A percentile compares a stretch with the other conserved stretches of the same genome.
Conservation (phyloP, 2,888 invertebrate genomes). For the Pilophorus perplexus region DNA sequence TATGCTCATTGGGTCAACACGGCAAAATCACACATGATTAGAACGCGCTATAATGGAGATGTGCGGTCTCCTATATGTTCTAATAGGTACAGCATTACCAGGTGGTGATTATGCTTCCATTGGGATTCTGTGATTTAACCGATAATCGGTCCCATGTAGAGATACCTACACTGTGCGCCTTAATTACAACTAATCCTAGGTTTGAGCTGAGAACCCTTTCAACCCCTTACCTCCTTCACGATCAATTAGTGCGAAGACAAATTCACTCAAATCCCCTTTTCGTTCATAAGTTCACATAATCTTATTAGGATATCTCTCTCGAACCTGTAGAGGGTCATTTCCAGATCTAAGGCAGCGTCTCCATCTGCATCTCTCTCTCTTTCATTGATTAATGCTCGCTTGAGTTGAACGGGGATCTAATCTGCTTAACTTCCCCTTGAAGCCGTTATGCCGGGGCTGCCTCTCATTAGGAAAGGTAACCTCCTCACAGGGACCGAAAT, state of each 20-base stretch:
- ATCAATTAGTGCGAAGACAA: constrained; percentile 4
- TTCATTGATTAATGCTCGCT: constrained; percentile 8
- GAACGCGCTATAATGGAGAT: constrained; percentile 25
- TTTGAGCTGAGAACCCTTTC: not conserved
- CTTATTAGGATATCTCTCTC: constrained; percentile 3
- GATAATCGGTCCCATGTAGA: constrained; percentile 11
- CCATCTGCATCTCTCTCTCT: no score
- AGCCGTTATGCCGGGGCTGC: not conserved
- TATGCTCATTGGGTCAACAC: no score
- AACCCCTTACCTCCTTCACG: no score
- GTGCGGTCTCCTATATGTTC: not conserved
- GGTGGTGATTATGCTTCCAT: constrained; percentile 13
- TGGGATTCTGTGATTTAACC: constrained; percentile 3
- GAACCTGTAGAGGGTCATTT: not conserved
- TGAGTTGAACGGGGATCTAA: constrained; percentile 3
- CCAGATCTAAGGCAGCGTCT: constrained; percentile 8
- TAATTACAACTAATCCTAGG: constrained; percentile 20
- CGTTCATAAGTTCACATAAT: constrained; percentile 17
- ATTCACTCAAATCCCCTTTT: constrained; percentile 18
- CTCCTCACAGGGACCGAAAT: no score
- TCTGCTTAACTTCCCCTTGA: constrained; percentile 2
- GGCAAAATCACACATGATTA: no score
- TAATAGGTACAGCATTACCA: constrained; percentile 10
- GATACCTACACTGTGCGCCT: constrained; percentile 4
- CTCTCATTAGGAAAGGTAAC: not conserved